phyloP scores from a whole-genome alignment of 1,140 invertebrate species.

The Cydia amplana region DNA sequence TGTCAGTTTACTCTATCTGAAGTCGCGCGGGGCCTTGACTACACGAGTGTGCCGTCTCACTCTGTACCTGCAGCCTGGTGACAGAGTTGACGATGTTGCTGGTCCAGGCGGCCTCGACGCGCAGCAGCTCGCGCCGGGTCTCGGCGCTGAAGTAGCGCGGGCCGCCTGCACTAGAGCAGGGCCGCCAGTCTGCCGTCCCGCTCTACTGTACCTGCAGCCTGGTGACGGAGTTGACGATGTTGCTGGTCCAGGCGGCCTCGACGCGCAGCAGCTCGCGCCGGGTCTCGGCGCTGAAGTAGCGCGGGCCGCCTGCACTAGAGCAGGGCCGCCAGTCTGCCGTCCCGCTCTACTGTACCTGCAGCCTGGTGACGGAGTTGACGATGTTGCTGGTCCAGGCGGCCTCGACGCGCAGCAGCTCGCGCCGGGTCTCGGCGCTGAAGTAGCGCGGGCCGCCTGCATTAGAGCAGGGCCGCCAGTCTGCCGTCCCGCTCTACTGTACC shows the following conservation, averaged over 20 bases:
- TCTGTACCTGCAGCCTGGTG: neutral
- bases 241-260: neutral
- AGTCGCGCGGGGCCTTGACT: constrained; percentile 77
- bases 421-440: too few relatives aligned
- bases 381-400: neutral
- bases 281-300: too few relatives aligned
- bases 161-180: neutral
- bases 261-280: neutral
- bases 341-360: neutral
- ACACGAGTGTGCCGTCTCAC: neutral
- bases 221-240: neutral
- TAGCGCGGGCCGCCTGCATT: too few relatives aligned
- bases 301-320: neutral
- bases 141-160: too few relatives aligned
- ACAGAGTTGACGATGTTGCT: neutral
- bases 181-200: neutral
- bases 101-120: neutral
- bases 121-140: too few relatives aligned
- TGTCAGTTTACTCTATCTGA: too few relatives aligned
- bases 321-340: neutral
- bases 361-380: constrained; percentile 26
- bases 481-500: neutral
- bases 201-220: neutral
- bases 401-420: too few relatives aligned
- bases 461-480: neutral